Percentiles rank a stretch among this genome's conserved stretches.
These are phyloP conservation scores for Rousettus madagascariensis DNA, from an alignment of 2,797 vertebrate genomes.

Conservation along the genomic window DNA sequence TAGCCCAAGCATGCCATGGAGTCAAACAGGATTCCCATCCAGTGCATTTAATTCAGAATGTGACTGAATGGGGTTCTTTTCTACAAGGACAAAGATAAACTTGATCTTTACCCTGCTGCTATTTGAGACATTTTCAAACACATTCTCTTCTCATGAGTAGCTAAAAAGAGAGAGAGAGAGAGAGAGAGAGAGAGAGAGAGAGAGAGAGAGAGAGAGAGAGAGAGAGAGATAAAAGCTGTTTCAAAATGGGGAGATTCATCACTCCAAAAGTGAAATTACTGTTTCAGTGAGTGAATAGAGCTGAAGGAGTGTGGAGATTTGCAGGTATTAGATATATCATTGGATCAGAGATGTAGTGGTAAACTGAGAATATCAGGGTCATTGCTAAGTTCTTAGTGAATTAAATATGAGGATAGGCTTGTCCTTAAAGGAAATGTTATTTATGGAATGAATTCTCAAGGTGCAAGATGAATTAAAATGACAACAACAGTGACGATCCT, in stretches of 20 bases:
- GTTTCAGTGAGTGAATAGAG: neutral
- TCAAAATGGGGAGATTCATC: neutral
- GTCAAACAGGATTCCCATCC: neutral
- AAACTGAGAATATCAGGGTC: neutral
- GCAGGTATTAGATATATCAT: neutral
- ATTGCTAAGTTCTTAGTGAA: neutral
- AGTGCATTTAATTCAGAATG: neutral
- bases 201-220: neutral
- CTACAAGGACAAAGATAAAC: neutral
- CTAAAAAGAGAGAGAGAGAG: neutral
- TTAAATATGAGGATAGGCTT: neutral
- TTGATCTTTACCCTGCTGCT: neutral
- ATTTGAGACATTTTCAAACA: slow-evolving; percentile 1
- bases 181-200: neutral
- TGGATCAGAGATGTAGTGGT: neutral
- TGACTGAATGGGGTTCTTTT: neutral
- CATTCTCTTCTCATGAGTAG: neutral
- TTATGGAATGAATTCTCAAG: neutral
- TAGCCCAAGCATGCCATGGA: neutral
- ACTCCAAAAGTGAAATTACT: neutral
- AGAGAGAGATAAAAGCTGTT: neutral
- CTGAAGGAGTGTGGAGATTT: neutral
- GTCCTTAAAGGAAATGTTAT: neutral
- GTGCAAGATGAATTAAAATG: neutral
- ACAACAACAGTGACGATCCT: neutral